Conservation (phyloP, 2,888 invertebrate genomes). For the Acleris cristana region DNA sequence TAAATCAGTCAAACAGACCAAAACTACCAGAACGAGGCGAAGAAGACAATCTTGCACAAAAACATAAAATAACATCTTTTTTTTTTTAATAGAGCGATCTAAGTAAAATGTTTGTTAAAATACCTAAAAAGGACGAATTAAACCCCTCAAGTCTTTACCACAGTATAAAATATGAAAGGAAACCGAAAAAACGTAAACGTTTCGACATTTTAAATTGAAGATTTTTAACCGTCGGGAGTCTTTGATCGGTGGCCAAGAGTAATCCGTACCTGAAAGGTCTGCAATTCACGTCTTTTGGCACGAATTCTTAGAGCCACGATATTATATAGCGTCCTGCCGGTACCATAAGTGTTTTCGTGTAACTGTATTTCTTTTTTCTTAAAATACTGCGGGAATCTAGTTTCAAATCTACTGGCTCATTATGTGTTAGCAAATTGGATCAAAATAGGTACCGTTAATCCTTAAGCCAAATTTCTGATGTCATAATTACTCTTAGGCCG, state of each 20-base stretch:
- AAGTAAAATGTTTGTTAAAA: not conserved
- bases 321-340: constrained; percentile 40
- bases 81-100: too few species aligned
- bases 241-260: constrained; percentile 71
- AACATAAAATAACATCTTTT: too few species aligned
- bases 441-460: too few species aligned
- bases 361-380: too few species aligned
- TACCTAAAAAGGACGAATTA: constrained; percentile 9
- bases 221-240: constrained; percentile 28
- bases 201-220: constrained; percentile 36
- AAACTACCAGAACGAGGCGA: too few species aligned
- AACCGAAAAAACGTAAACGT: constrained; percentile 33
- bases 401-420: too few species aligned
- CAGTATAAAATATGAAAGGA: constrained; percentile 16
- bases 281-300: constrained; percentile 71
- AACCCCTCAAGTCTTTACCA: constrained; percentile 12
- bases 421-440: too few species aligned
- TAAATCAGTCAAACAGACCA: too few species aligned
- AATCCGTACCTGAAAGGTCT: constrained; percentile 64
- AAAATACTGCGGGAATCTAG: too few species aligned
- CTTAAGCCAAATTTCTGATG: too few species aligned
- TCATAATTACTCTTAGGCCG: too few species aligned
- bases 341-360: not conserved
- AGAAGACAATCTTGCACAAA: too few species aligned
- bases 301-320: constrained; percentile 61